Evolutionary conservation across 2,113 vertebrate genomes (phyloP).

Genomic region (Camelus dromedarius): DNA sequence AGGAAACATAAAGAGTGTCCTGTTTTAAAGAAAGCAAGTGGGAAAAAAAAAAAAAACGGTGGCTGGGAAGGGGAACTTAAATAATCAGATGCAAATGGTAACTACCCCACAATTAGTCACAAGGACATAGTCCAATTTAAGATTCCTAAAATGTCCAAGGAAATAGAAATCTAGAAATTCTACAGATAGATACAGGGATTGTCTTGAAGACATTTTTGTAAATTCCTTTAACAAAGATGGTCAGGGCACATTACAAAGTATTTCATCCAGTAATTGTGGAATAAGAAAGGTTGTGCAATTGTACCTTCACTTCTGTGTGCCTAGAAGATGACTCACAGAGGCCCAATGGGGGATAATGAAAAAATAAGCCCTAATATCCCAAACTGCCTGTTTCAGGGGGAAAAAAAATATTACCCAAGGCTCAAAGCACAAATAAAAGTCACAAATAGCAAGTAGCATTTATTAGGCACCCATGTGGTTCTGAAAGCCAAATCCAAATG

Average conservation of each 20-base stretch:
- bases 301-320: conserved; percentile 7
- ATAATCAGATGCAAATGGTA: conserved; percentile 10
- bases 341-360: conserved; percentile 4
- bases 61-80: not conserved
- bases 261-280: conserved; percentile 39
- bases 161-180: not conserved
- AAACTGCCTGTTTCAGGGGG: not conserved
- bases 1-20: not conserved
- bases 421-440: conserved; percentile 62
- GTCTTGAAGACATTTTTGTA: not conserved
- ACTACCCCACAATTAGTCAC: not conserved
- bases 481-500: conserved; percentile 39
- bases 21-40: not conserved
- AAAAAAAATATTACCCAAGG: not conserved
- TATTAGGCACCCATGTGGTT: conserved; percentile 1
- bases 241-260: not conserved
- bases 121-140: not conserved
- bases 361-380: not conserved
- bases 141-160: not conserved
- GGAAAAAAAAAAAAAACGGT: not conserved
- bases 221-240: conserved; percentile 36
- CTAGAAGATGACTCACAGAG: conserved; percentile 49
- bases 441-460: conserved; percentile 25
- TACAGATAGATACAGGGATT: not conserved
- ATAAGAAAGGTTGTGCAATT: conserved; percentile 17